Evolutionary conservation across 2,888 invertebrate species (phyloP).

Genomic region (Plebejus melissa): DNA sequence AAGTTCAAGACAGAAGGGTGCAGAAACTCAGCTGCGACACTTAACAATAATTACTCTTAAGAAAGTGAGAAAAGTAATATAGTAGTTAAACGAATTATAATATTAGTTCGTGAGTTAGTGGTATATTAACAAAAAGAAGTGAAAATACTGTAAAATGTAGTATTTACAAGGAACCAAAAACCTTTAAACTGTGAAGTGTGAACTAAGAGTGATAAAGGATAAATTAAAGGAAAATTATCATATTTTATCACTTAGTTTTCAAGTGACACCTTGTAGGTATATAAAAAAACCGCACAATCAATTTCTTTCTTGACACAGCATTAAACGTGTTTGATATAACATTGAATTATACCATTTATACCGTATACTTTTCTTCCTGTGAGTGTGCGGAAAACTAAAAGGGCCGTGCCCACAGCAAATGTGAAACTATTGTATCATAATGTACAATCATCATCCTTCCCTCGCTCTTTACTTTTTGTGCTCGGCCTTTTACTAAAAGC

Average conservation of each 20-base stretch:
- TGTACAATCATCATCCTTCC: slow-evolving; percentile 4
- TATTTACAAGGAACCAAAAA: too few species aligned
- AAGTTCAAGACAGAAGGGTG: slow-evolving; percentile 5
- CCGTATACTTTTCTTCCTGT: slow-evolving; percentile 28
- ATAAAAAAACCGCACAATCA: too few species aligned
- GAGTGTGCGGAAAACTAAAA: slow-evolving; percentile 1
- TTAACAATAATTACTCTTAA: slow-evolving; percentile 56
- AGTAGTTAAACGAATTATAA: neutral
- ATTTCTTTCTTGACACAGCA: too few species aligned
- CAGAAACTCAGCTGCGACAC: slow-evolving; percentile 42
- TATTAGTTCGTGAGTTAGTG: too few species aligned
- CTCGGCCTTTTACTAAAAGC: neutral
- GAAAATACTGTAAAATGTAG: too few species aligned
- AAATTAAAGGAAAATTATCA: too few species aligned
- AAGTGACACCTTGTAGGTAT: too few species aligned
- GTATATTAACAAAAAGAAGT: too few species aligned
- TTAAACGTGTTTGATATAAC: neutral
- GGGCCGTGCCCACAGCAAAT: slow-evolving; percentile 1
- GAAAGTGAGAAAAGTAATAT: neutral
- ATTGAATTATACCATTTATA: neutral
- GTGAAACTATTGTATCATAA: slow-evolving; percentile 9
- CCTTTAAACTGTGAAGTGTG: too few species aligned
- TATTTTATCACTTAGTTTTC: too few species aligned
- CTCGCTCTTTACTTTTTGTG: neutral
- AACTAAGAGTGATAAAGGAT: too few species aligned